Conservation (phyloP, 2,113 vertebrate species). For the Austrofundulus limnaeus region DNA sequence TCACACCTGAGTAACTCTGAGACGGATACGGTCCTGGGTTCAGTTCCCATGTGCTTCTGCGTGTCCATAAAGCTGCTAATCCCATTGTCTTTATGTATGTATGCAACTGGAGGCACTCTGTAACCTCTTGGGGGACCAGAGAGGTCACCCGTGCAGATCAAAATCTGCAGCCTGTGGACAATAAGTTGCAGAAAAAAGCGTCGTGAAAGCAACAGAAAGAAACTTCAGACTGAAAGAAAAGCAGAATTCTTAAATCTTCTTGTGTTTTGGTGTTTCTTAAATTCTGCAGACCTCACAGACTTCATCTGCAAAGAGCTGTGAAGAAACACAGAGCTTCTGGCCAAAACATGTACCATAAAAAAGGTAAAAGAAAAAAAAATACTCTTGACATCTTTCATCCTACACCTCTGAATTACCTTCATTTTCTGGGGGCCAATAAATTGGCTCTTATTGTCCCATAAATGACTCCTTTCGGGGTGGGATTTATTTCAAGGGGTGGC, state of each 20-base stretch:
- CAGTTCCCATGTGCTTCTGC: constrained; percentile 12
- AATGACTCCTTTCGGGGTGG: constrained; percentile 74
- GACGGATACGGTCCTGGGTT: constrained; percentile 33
- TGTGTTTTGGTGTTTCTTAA: constrained; percentile 4
- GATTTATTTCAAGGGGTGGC: constrained; percentile 69
- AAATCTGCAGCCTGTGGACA: constrained; percentile 7
- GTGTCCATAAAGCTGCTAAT: constrained; percentile 36
- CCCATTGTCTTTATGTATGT: constrained; percentile 62
- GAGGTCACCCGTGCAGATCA: constrained; percentile 11
- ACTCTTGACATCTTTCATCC: constrained; percentile 73
- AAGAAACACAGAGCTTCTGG: constrained; percentile 49
- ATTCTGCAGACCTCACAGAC: constrained; percentile 7
- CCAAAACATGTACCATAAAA: constrained; percentile 19
- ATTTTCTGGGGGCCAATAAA: constrained; percentile 71
- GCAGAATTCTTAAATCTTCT: neutral
- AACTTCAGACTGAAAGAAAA: neutral
- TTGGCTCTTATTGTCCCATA: constrained; percentile 73
- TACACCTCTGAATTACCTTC: constrained; percentile 71
- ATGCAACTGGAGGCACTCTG: constrained; percentile 38
- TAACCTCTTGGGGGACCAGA: constrained; percentile 34
- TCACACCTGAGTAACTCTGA: constrained; percentile 60
- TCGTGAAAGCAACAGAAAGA: neutral
- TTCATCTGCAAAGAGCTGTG: constrained; percentile 41
- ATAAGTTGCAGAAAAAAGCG: neutral
- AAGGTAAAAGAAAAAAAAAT: constrained; percentile 41